These are phyloP conservation scores for Potamarius usumacintae DNA, from an alignment of 2,113 vertebrate species.

Conservation along the genomic window DNA sequence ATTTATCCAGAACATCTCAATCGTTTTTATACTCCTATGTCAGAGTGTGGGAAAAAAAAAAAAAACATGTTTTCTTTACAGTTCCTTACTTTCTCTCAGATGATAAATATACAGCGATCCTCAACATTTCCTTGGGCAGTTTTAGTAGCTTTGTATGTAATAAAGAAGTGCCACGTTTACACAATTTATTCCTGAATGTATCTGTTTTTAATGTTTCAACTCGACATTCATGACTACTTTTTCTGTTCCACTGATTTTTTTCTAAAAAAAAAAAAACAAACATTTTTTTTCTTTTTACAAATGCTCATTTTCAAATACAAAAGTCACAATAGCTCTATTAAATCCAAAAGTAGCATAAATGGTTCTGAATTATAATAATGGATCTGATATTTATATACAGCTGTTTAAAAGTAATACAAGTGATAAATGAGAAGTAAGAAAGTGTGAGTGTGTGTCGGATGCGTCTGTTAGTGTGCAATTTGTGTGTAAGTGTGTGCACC, in stretches of 20 bases:
- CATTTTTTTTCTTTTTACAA: neutral
- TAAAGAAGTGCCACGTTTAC: neutral
- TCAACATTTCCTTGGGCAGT: neutral
- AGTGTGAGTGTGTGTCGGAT: neutral
- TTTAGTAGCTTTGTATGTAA: neutral
- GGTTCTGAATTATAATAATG: too few relatives aligned
- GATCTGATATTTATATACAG: constrained; percentile 27
- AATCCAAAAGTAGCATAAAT: neutral
- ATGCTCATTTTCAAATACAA: neutral
- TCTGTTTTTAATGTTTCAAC: neutral
- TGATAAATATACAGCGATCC: neutral
- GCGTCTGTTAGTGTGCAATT: constrained; percentile 33
- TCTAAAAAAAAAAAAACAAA: too few relatives aligned
- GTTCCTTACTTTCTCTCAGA: neutral
- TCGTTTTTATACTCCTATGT: neutral
- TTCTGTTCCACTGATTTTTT: neutral
- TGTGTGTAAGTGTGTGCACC: constrained; percentile 10
- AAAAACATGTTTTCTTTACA: neutral
- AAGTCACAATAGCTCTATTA: neutral
- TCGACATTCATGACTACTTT: neutral
- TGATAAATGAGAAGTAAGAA: neutral
- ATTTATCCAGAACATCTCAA: neutral
- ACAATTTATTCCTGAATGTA: neutral
- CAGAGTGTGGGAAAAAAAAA: too few relatives aligned
- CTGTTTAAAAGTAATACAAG: neutral